A percentile compares a stretch with the other conserved stretches of the same genome.
Evolutionary conservation across 2,888 invertebrate genomes (phyloP).

Genomic region (Cheilosia soror): DNA sequence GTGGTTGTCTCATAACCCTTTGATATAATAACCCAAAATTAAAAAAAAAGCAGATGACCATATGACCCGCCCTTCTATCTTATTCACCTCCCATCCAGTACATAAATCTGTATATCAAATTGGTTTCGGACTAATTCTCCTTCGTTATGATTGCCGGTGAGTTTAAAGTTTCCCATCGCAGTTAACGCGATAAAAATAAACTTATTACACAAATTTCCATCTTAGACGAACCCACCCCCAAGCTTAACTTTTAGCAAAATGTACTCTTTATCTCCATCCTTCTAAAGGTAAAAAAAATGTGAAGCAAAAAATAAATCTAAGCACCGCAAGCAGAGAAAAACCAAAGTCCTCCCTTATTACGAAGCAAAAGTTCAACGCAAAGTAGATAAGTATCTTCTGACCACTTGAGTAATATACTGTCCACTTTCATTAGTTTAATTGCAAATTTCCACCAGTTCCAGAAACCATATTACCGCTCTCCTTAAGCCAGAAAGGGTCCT

Average conservation of each 20-base stretch:
- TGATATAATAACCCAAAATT: too few species aligned
- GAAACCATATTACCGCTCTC: neutral
- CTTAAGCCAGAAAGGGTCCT: neutral
- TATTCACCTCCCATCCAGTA: too few species aligned
- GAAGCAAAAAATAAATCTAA: conserved; percentile 10
- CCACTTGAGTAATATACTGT: conserved; percentile 57
- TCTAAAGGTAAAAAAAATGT: neutral
- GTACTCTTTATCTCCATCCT: neutral
- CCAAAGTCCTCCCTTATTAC: conserved; percentile 50
- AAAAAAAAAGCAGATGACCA: too few species aligned
- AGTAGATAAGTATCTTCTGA: conserved; percentile 63
- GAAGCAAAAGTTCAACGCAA: conserved; percentile 51
- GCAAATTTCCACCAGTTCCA: conserved; percentile 36
- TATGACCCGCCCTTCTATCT: too few species aligned
- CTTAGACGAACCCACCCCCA: neutral
- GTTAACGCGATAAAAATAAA: neutral
- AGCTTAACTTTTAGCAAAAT: neutral
- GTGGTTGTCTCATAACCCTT: too few species aligned
- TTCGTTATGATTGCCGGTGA: neutral
- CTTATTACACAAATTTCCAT: neutral
- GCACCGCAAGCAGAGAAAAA: neutral
- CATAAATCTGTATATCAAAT: too few species aligned
- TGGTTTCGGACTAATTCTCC: too few species aligned
- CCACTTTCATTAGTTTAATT: conserved; percentile 66
- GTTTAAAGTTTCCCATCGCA: neutral